Evolutionary conservation across 2,797 vertebrate genomes (phyloP), one percentile per base, ranked within the genome.

Genomic region (Leptodactylus fallax): DNA sequence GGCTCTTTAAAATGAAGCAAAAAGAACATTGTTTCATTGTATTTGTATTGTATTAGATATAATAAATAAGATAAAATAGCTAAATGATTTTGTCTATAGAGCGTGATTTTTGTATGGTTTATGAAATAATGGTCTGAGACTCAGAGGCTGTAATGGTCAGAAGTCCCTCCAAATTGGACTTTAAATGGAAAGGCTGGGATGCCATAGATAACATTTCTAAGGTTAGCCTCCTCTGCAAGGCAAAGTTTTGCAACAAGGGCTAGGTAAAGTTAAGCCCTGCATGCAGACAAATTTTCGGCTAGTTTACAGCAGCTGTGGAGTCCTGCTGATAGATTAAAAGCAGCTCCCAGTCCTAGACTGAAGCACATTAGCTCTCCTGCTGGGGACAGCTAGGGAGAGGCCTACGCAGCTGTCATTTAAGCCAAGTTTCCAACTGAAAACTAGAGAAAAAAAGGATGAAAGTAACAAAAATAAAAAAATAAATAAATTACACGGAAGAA

Each of bases 241-340:
- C 65, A 67, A 17, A 61, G 80, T 90, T 92, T 92, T 91, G 89
- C 91, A 87, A 92, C 93, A 96, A 95, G 94, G 94, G 95, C 95
- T 96, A 94, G 94, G 91, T 90, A 81, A 91, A 91, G 93, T 91
- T 92, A 92, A 92, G 92, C 93, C 93, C 90, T 90, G 90, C 93
- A 91, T 94, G 96, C 95, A 95, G 96, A 95, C 95, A 94, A 16
- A 93, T 96, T 95, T 96, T 95, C 95, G 94, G 95, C 95, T 96
- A 95, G 95, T 94, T 97, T 97, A 96, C 96, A 96, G 97, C 97
- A 98, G 97, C 97, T 98, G 97, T 90, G 95, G 96, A 94, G 92
- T 94, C 97, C 92, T 95, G 97, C 97, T 98, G 97, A 93, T 98
- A 97, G 96, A 97, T 98, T 98, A 97, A 98, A 98, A 97, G 96